Base-by-base conservation (phyloP, 1,140 invertebrate genomes). In the Calliopsis andreniformis region DNA sequence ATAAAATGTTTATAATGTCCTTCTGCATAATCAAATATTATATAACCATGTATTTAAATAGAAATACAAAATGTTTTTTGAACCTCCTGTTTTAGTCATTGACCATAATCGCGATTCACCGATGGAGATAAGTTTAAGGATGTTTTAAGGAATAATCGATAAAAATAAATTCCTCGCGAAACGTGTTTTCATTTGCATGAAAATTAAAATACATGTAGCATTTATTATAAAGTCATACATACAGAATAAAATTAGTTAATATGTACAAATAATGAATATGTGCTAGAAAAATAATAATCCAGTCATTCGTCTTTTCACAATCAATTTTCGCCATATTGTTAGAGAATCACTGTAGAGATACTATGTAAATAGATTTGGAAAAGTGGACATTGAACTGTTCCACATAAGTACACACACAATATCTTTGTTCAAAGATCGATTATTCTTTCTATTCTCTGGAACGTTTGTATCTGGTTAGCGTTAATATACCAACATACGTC, bases 261-360 rank as follows among this genome's bases (percentile, higher is more conserved):
- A 64, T 30, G n/a, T n/a, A 30, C 45, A 30, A 45, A 20, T 61
- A 23, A 32, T 8, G 3, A 25, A 43, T 2, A 3, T 43, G 14
- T 39, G 0, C 25, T n/a, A n/a, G n/a, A n/a, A n/a, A n/a, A n/a
- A n/a, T n/a, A n/a, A n/a, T n/a, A n/a, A n/a, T n/a, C n/a, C n/a
- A n/a, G 23, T n/a, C 18, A 49, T 61, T 62, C 23, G 18, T 14
- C 12, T 3, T 35, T 14, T 10, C 4, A 25, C 10, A 2, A 28
- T 16, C 39, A 32, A 5, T 51, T 51, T 7, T 51, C 68, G 68
- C 68, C 68, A 71, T 51, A 6, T 71, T 71, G 56, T 71, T 6
- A 35, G 25, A 71, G 12, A 51, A 39, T 18, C 10, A 10, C 2
- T n/a, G 4, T 39, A 12, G 51, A 30, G 6, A 14, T 12, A 59